phyloP scores from a whole-genome alignment of 2,888 invertebrate species.

The Volucella bombylans region DNA sequence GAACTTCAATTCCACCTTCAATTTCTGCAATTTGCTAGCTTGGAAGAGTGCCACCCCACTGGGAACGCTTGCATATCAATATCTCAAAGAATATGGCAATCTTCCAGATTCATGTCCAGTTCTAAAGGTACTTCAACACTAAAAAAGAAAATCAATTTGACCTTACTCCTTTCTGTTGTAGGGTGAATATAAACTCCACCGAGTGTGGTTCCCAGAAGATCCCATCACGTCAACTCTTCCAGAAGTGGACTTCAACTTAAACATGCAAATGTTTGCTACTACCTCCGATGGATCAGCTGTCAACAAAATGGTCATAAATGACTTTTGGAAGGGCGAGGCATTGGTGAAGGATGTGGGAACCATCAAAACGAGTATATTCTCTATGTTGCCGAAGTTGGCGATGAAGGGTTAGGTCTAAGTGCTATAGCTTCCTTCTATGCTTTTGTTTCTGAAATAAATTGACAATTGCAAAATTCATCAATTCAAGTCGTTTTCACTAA shows the following conservation, averaged over 20 bases:
- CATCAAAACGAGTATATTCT: constrained; percentile 77
- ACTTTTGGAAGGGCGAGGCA: constrained; percentile 78
- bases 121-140: constrained; percentile 75
- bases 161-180: constrained; percentile 73
- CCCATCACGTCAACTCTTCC: constrained; percentile 77
- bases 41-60: constrained; percentile 78
- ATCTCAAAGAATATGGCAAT: constrained; percentile 78
- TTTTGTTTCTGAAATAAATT: constrained; percentile 27
- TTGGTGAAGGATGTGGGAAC: constrained; percentile 77
- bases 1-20: constrained; percentile 78
- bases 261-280: constrained; percentile 73
- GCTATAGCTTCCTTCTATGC: not conserved
- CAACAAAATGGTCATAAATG: constrained; percentile 77
- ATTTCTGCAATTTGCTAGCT: constrained; percentile 77
- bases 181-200: constrained; percentile 79
- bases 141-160: too few relatives aligned
- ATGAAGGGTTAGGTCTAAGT: constrained; percentile 24
- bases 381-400: constrained; percentile 76
- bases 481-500: constrained; percentile 23
- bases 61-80: constrained; percentile 77
- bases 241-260: constrained; percentile 78
- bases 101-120: constrained; percentile 79
- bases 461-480: not conserved
- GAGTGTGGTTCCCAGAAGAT: constrained; percentile 81
- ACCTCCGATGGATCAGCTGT: constrained; percentile 77